Base-by-base conservation (phyloP, 1,140 invertebrate genomes). In the Drosophila ananassae region DNA sequence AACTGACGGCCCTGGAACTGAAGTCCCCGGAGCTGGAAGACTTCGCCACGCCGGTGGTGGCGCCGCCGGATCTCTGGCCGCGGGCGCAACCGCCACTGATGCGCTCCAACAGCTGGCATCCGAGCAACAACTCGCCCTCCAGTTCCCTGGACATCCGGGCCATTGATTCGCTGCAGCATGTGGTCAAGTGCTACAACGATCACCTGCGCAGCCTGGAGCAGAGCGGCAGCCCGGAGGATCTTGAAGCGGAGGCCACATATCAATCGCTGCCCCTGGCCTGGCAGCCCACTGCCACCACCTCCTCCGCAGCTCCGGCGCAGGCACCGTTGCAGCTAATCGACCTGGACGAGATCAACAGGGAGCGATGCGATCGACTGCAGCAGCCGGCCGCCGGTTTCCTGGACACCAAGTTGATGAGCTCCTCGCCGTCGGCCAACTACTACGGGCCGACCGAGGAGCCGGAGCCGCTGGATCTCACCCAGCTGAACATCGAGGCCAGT, bases 401-500 rank as follows among this genome's bases (percentile, higher is more conserved):
- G 21, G 96, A 96, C 73, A 95, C 95, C 3, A 95, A 95, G 67
- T 94, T 91, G 47, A 96, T 96, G 95, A 95, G 94, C 73, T 95
- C 94, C 73, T 96, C 95, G 6, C 95, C 96, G 0, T 96, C 95
- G 21, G 95, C 95, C 0, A 96, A 96, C 92, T 96, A 96, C 90
- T 97, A 96, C 84, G 95, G 96, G 64, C 95, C 96, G 1, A 96
- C 95, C 0, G 96, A 97, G 80, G 96, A 97, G 84, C 96, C 96
- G 1, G 97, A 98, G 90, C 97, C 97, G 0, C 96, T 96, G 94
- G 97, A 98, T 91, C 93, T 98, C 44, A 97, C 96, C 0, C 95
- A 97, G 77, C 89, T 98, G 12, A 98, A 98, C 82, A 97, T 97
- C 28, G 97, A 98, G 92, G 97, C 97, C 1, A 96, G 96, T 78